Base-by-base conservation (phyloP, 2,797 vertebrate genomes). In the Sebastes alutus region DNA sequence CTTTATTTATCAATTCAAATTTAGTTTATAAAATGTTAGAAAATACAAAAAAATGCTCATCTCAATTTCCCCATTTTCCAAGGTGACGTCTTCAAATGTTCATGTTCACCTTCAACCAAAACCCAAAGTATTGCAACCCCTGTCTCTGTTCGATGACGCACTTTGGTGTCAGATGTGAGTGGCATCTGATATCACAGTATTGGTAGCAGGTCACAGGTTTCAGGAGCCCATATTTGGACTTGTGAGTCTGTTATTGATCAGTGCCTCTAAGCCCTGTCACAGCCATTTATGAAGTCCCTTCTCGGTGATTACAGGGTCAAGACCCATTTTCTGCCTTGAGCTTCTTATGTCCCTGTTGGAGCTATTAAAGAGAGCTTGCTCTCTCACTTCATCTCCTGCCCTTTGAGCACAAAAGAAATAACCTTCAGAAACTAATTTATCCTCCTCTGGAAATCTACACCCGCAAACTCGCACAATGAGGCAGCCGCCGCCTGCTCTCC, bases 401-500 rank as follows among this genome's bases (percentile, higher is more conserved):
- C 83, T 85, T 87, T 88, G 58, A 74, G 61, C 70, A 88, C 82
- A 89, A 90, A 52, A 88, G 85, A 87, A 88, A 90, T 90, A 88
- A 91, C 87, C 86, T 91, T 93, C 80, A 91, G 61, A 92, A 91
- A 89, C 58, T 80, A 82, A 92, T 94, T 91, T 89, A 85, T 78
- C 72, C 69, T 74, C 67, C 61, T 69, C 74, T 71, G 82, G 84
- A 89, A 89, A 88, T 84, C 70, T 42, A 56, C 70, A 66, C 73
- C 78, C 49, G 85, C 82, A 77, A 86, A 83, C 71, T 85, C 22
- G 23, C 79, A 86, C 67, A 82, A 89, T 85, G 78, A 91, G 76
- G 74, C 83, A 80, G 78, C 85, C 73, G 68, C 74, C 7, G 32
- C 78, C 68, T 76, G 68, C 67, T 81, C 85, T 82, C 77, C 63